Percentiles rank a stretch among this genome's conserved stretches.
These are phyloP conservation scores for Julus scandinavius DNA, from an alignment of 2,888 invertebrate genomes.

Conservation along the genomic window DNA sequence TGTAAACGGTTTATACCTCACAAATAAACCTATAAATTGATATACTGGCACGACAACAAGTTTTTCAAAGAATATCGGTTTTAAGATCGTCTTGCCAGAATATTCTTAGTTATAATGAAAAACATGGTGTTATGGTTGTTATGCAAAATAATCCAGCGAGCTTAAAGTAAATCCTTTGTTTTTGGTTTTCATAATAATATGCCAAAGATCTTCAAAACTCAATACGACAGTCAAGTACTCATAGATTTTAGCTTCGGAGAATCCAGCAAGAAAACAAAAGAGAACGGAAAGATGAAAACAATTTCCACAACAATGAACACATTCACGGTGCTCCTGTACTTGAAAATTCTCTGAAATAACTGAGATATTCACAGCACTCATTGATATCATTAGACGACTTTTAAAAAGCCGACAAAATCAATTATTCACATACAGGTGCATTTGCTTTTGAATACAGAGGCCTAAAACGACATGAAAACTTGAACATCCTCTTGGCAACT, in stretches of 20 bases:
- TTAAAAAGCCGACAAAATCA: conserved; percentile 38
- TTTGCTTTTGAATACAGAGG: not conserved
- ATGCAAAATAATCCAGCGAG: not conserved
- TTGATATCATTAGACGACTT: not conserved
- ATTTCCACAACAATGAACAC: not conserved
- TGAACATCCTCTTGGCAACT: not conserved
- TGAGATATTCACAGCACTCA: not conserved
- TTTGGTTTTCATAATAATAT: not conserved
- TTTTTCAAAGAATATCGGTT: not conserved
- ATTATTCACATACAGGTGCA: not conserved
- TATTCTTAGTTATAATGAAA: not conserved
- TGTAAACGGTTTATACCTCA: too few species aligned
- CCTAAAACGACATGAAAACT: not conserved
- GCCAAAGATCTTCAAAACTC: not conserved
- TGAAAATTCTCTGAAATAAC: not conserved
- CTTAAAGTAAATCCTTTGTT: not conserved
- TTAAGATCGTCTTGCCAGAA: not conserved
- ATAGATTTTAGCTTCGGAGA: not conserved
- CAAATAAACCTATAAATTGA: too few species aligned
- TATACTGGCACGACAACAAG: too few species aligned
- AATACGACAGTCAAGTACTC: not conserved
- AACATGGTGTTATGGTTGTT: not conserved
- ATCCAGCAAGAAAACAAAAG: not conserved
- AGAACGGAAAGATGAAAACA: not conserved
- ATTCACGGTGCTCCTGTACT: not conserved